phyloP scores from a whole-genome alignment of 2,113 vertebrate genomes.

The Burhinus bistriatus region DNA sequence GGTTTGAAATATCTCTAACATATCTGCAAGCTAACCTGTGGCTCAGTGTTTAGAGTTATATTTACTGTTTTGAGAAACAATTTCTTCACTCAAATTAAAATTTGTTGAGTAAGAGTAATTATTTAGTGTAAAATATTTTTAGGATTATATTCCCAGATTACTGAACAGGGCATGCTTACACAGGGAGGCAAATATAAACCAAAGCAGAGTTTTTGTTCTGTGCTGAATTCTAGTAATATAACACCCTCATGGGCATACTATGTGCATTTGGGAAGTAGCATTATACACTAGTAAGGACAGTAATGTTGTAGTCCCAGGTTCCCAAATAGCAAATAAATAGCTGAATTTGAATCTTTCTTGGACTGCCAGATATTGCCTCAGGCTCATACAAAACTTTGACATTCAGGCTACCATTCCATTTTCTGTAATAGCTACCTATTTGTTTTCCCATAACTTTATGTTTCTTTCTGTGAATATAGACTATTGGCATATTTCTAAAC shows the following conservation, averaged over 20 bases:
- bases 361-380: neutral
- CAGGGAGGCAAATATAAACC: neutral
- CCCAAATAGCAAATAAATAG: neutral
- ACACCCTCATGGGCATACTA: neutral
- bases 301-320: neutral
- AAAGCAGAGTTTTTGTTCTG: neutral
- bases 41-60: neutral
- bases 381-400: neutral
- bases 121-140: neutral
- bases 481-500: neutral
- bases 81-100: neutral
- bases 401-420: neutral
- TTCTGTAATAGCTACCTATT: neutral
- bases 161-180: neutral
- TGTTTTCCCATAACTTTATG: neutral
- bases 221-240: neutral
- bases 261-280: neutral
- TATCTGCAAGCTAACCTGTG: neutral
- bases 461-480: neutral
- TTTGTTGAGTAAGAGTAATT: neutral
- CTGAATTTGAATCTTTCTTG: neutral
- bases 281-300: neutral
- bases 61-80: neutral
- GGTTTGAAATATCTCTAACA: neutral
- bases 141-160: neutral